Conservation (phyloP, 1,140 invertebrate species). For the Drosophila chauvacae region DNA sequence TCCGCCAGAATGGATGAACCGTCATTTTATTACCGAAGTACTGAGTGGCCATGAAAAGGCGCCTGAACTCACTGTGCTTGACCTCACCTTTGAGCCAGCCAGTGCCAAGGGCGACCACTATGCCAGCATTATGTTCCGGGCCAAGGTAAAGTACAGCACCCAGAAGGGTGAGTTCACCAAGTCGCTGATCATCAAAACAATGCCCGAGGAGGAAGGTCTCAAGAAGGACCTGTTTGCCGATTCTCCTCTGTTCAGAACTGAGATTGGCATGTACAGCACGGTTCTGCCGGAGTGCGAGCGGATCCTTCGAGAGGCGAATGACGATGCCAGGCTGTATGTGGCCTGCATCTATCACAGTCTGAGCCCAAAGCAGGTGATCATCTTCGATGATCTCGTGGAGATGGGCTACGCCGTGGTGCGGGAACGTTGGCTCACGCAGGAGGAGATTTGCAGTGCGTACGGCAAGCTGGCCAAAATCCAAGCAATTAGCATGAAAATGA, state of each 20-base stretch:
- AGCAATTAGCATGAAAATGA: slow-evolving; percentile 53
- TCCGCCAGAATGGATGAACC: slow-evolving; percentile 26
- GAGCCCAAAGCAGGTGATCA: slow-evolving; percentile 43
- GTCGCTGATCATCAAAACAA: slow-evolving; percentile 69
- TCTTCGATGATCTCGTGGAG: slow-evolving; percentile 64
- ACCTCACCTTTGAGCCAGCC: slow-evolving; percentile 48
- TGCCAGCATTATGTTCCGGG: slow-evolving; percentile 77
- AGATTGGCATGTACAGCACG: slow-evolving; percentile 64
- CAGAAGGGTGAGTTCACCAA: slow-evolving; percentile 4
- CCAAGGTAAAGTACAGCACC: slow-evolving; percentile 21
- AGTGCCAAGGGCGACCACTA: slow-evolving; percentile 73
- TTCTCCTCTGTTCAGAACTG: slow-evolving; percentile 52
- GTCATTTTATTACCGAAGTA: slow-evolving; percentile 50
- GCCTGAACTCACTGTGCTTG: slow-evolving; percentile 20
- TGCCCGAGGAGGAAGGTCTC: slow-evolving; percentile 54
- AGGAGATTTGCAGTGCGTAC: slow-evolving; percentile 49
- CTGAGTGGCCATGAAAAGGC: slow-evolving; percentile 35
- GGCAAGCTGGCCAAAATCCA: slow-evolving; percentile 63
- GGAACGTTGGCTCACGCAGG: slow-evolving; percentile 18
- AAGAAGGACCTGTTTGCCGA: slow-evolving; percentile 58
- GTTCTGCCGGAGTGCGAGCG: slow-evolving; percentile 55
- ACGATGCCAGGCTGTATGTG: slow-evolving; percentile 36
- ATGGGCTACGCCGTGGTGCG: slow-evolving; percentile 56
- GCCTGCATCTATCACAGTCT: slow-evolving; percentile 54
- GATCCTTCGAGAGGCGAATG: slow-evolving; percentile 41